A percentile compares a stretch with the other conserved stretches of the same genome.
Conservation (phyloP, 2,888 invertebrate genomes). For the Drosophila subsilvestris region DNA sequence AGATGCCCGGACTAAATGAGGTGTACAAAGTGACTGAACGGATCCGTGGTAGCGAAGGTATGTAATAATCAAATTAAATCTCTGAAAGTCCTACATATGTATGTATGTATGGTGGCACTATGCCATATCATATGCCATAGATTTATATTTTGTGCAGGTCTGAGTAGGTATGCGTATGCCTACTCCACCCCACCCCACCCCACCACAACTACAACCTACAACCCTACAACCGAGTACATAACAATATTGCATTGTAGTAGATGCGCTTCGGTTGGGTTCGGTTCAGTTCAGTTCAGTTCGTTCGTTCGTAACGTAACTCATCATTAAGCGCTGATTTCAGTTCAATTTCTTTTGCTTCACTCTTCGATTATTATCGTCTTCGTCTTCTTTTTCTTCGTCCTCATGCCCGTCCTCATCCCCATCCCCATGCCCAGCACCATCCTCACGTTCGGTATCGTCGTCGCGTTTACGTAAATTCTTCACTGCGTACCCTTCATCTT, state of each 20-base stretch:
- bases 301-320: conserved; percentile 62
- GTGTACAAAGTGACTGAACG: conserved; percentile 90
- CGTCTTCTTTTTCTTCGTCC: conserved; percentile 22
- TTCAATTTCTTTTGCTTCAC: conserved; percentile 61
- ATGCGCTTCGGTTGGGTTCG: conserved; percentile 23
- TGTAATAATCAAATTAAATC: conserved; percentile 15
- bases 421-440: conserved; percentile 11
- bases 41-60: conserved; percentile 60
- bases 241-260: conserved; percentile 48
- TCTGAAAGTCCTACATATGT: neutral
- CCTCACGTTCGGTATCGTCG: conserved; percentile 34
- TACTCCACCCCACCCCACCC: neutral
- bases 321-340: conserved; percentile 67
- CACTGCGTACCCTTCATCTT: conserved; percentile 20
- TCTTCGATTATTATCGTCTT: conserved; percentile 62
- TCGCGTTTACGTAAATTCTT: conserved; percentile 54
- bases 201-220: neutral
- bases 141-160: neutral
- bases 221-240: neutral
- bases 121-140: too few relatives aligned
- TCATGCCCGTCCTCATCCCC: conserved; percentile 15
- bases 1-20: conserved; percentile 93
- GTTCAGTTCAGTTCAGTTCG: too few relatives aligned
- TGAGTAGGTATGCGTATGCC: too few relatives aligned
- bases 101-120: too few relatives aligned